Evolutionary conservation across 2,797 vertebrate genomes (phyloP).

Genomic region (Sebastes miniatus): DNA sequence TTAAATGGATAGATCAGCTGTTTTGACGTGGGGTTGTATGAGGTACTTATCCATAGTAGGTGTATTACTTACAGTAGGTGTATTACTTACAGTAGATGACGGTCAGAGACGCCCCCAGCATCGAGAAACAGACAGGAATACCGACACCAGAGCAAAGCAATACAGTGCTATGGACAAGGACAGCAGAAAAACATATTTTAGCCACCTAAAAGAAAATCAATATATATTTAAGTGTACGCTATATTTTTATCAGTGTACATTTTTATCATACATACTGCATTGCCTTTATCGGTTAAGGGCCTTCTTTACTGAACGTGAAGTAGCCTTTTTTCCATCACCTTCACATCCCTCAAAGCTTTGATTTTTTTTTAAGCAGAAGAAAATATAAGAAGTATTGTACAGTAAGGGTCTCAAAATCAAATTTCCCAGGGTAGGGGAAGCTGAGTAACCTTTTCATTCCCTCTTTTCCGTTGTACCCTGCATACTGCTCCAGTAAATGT

Average conservation of each 20-base stretch:
- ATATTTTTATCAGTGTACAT: not conserved
- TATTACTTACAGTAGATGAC: too few species aligned
- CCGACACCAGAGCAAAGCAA: too few species aligned
- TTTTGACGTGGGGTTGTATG: too few species aligned
- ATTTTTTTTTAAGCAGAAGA: not conserved
- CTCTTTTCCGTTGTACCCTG: not conserved
- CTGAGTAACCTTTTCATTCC: not conserved
- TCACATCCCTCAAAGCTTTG: not conserved
- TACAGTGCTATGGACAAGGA: too few species aligned
- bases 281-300: not conserved
- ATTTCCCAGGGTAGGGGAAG: not conserved
- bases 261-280: not conserved
- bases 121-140: too few species aligned
- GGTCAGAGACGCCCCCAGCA: too few species aligned
- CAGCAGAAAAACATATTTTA: too few species aligned
- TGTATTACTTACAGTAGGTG: too few species aligned
- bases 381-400: not conserved
- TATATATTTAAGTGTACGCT: too few species aligned
- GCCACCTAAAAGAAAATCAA: too few species aligned
- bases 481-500: not conserved
- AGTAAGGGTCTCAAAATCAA: not conserved
- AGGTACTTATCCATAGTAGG: too few species aligned
- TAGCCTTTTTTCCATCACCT: not conserved
- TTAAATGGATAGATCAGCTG: not conserved
- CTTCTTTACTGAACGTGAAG: not conserved